Conservation (phyloP, 1,140 invertebrate genomes). For the Drosophila teissieri region DNA sequence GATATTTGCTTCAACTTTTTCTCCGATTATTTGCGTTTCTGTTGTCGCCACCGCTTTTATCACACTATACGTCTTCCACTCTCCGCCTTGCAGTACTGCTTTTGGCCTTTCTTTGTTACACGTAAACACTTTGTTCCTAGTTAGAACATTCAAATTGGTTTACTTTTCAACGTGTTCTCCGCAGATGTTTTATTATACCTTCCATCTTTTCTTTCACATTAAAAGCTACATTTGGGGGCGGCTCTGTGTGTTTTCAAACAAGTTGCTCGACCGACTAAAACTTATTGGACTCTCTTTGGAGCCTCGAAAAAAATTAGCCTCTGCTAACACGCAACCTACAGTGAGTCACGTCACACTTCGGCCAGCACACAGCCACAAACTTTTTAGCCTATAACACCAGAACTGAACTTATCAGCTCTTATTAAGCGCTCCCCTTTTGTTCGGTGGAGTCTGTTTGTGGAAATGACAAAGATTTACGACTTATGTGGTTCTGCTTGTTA, state of each 20-base stretch:
- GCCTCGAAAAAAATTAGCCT: neutral
- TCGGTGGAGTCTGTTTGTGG: too few species aligned
- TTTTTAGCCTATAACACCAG: neutral
- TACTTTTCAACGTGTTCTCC: slow-evolving; percentile 18
- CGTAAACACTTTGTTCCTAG: slow-evolving; percentile 27
- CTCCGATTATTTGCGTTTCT: slow-evolving; percentile 57
- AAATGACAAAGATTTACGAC: too few species aligned
- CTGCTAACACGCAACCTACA: slow-evolving; percentile 13
- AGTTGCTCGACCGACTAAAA: slow-evolving; percentile 67
- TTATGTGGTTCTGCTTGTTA: too few species aligned
- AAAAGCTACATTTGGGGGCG: slow-evolving; percentile 21
- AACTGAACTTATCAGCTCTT: neutral
- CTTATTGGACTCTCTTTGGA: slow-evolving; percentile 7
- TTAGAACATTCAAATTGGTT: slow-evolving; percentile 41
- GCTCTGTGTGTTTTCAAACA: slow-evolving; percentile 55
- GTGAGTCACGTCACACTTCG: neutral
- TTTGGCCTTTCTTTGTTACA: slow-evolving; percentile 31
- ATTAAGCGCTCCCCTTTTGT: neutral
- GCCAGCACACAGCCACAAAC: neutral
- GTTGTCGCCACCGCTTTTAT: slow-evolving; percentile 76
- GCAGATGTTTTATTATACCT: neutral
- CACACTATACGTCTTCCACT: slow-evolving; percentile 70
- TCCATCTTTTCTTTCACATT: neutral
- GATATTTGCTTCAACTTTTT: slow-evolving; percentile 52
- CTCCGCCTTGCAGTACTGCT: slow-evolving; percentile 60